Evolutionary conservation across 2,797 vertebrate species (phyloP).

Genomic region (Gastrophryne carolinensis): DNA sequence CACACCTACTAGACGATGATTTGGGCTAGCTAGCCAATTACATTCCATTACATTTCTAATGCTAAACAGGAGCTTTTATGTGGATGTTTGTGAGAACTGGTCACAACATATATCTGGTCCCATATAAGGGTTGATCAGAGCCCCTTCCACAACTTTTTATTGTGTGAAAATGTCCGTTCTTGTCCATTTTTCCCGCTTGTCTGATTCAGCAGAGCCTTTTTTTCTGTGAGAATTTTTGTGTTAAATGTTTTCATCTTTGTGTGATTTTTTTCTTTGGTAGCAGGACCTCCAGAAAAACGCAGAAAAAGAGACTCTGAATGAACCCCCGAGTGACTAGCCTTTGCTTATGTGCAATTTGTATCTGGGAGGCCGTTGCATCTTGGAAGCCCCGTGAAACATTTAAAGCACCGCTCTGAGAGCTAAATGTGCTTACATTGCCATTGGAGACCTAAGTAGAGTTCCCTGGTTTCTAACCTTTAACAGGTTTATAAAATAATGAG

Average conservation of each 20-base stretch:
- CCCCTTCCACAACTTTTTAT: too few species aligned
- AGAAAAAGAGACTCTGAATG: too few species aligned
- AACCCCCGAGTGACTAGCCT: too few species aligned
- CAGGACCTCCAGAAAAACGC: too few species aligned
- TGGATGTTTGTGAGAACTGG: not conserved
- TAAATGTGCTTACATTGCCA: slow-evolving; percentile 19
- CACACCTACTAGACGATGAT: not conserved
- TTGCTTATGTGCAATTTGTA: slow-evolving; percentile 11
- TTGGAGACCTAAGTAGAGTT: not conserved
- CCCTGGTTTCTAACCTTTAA: not conserved
- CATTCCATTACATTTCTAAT: not conserved
- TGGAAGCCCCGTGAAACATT: not conserved
- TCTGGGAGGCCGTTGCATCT: not conserved
- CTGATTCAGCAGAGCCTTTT: too few species aligned
- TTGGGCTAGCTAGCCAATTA: not conserved
- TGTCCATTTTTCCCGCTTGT: too few species aligned
- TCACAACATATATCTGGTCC: not conserved
- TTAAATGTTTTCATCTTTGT: too few species aligned
- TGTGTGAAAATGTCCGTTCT: too few species aligned
- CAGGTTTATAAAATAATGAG: slow-evolving; percentile 14
- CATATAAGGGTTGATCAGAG: too few species aligned
- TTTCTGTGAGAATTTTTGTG: too few species aligned
- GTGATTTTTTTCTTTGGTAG: too few species aligned
- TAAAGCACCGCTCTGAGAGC: not conserved
- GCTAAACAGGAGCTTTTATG: not conserved